Percentiles rank a stretch among this genome's conserved stretches.
phyloP scores from a whole-genome alignment of 2,888 invertebrate genomes.

The Scaeva pyrastri region DNA sequence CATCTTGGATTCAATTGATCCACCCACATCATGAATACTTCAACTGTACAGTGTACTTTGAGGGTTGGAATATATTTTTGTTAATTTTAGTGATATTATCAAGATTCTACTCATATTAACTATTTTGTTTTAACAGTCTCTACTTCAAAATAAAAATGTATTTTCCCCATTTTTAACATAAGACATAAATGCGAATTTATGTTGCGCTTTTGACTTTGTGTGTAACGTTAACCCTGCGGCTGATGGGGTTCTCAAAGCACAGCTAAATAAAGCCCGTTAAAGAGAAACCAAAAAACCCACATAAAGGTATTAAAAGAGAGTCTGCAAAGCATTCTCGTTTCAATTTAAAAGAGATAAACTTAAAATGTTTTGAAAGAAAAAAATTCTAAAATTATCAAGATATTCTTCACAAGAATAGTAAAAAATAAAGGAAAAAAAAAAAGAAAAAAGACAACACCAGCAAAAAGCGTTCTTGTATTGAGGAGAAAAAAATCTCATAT shows the following conservation, averaged over 20 bases:
- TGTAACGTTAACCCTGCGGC: constrained; percentile 65
- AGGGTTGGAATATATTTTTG: no score
- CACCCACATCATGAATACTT: no score
- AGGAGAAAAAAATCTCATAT: constrained; percentile 58
- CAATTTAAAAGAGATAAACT: constrained; percentile 20
- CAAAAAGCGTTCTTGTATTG: background rate
- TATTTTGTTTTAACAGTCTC: constrained; percentile 7
- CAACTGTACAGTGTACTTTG: no score
- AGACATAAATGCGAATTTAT: constrained; percentile 53
- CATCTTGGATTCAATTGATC: no score
- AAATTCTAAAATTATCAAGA: background rate
- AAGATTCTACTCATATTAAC: constrained; percentile 21
- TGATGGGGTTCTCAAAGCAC: constrained; percentile 48
- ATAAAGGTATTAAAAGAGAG: constrained; percentile 46
- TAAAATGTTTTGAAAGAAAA: background rate
- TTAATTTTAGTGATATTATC: background rate
- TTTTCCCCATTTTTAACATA: background rate
- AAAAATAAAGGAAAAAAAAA: background rate
- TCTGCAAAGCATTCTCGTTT: constrained; percentile 50
- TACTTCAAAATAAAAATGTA: background rate
- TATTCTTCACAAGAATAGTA: constrained; percentile 4
- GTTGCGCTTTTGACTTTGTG: constrained; percentile 66
- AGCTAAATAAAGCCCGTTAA: constrained; percentile 44
- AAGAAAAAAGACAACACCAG: constrained; percentile 4
- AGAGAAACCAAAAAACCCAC: constrained; percentile 42